These are phyloP conservation scores for Caenorhabditis briggsae DNA, from an alignment of 1,140 invertebrate species.

Conservation along the genomic window DNA sequence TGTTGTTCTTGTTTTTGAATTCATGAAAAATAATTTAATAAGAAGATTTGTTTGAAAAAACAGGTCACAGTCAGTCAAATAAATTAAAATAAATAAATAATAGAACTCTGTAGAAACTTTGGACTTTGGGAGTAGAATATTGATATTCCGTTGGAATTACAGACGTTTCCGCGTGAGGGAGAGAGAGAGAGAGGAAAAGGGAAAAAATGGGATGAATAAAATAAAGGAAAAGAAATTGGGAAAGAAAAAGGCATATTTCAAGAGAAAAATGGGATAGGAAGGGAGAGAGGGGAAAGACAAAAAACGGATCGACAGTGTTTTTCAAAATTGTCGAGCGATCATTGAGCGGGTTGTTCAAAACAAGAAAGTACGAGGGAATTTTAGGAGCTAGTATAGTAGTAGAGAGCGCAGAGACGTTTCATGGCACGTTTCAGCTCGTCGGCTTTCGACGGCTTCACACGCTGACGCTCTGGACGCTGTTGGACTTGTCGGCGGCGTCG, in stretches of 20 bases:
- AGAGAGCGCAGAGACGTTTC: slow-evolving; percentile 36
- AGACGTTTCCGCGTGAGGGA: too few species aligned
- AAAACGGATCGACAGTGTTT: neutral
- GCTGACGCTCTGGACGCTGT: slow-evolving; percentile 42
- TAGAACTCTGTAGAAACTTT: too few species aligned
- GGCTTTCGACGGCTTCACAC: neutral
- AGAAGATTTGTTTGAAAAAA: too few species aligned
- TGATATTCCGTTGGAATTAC: too few species aligned
- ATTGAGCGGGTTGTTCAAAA: neutral
- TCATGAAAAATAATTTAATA: too few species aligned
- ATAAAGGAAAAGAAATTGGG: neutral
- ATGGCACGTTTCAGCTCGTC: slow-evolving; percentile 44
- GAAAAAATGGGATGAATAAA: neutral
- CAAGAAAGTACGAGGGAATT: neutral
- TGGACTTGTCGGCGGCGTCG: slow-evolving; percentile 50
- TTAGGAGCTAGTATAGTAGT: slow-evolving; percentile 48
- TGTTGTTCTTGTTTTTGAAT: too few species aligned
- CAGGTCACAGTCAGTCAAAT: too few species aligned
- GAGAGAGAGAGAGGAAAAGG: neutral
- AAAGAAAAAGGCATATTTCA: too few species aligned
- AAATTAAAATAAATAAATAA: too few species aligned
- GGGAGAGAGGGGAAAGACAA: neutral
- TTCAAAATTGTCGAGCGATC: too few species aligned
- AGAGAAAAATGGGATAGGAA: neutral
- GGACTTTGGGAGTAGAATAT: too few species aligned